Evolutionary conservation across 2,888 invertebrate species (phyloP).

Genomic region (Tribolium freemani): DNA sequence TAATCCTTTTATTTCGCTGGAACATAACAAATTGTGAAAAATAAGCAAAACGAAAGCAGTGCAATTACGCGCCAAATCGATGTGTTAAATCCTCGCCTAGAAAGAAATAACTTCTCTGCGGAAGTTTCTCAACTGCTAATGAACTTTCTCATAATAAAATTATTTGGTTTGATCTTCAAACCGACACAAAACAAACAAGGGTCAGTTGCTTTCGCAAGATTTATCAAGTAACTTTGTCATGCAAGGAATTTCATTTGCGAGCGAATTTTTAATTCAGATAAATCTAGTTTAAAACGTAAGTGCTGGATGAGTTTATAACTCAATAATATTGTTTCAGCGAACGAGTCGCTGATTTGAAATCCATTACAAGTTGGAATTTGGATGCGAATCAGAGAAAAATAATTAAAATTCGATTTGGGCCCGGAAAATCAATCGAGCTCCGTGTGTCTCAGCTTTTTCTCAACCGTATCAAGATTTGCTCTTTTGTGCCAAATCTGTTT

Average conservation of each 20-base stretch:
- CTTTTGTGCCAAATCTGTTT: neutral
- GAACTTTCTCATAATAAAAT: constrained; percentile 33
- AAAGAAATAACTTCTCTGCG: too few relatives aligned
- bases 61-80: too few relatives aligned
- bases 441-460: neutral
- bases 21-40: too few relatives aligned
- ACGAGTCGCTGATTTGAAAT: constrained; percentile 15
- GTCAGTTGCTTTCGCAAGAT: constrained; percentile 4
- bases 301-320: constrained; percentile 24
- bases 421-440: neutral
- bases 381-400: neutral
- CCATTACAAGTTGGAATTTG: constrained; percentile 8
- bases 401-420: neutral
- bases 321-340: constrained; percentile 20
- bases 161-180: constrained; percentile 23
- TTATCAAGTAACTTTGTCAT: constrained; percentile 9
- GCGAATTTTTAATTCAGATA: neutral
- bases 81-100: too few relatives aligned
- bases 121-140: constrained; percentile 1
- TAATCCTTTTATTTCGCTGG: too few relatives aligned
- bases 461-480: neutral
- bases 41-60: too few relatives aligned
- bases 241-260: neutral
- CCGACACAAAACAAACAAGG: constrained; percentile 10
- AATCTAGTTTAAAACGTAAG: neutral